phyloP scores from a whole-genome alignment of 1,140 invertebrate species.

The Hypsibius dujardini region DNA sequence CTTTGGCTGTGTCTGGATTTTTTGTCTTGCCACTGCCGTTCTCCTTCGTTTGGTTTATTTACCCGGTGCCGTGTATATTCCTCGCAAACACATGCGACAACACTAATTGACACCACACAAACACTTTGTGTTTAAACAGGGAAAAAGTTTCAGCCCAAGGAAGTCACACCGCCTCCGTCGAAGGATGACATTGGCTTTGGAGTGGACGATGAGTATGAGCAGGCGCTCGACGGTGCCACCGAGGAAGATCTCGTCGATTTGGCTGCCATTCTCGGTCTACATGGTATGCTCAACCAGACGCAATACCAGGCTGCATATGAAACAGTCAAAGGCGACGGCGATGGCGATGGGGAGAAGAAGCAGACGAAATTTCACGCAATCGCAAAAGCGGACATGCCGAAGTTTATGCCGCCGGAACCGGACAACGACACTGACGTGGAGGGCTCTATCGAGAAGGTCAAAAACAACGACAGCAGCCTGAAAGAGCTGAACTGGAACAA shows the following conservation, averaged over 20 bases:
- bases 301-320: slow-evolving; percentile 82
- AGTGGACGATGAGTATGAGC: slow-evolving; percentile 84
- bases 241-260: slow-evolving; percentile 98
- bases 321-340: slow-evolving; percentile 33
- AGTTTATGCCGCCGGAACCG: slow-evolving; percentile 66
- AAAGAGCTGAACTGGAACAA: slow-evolving; percentile 89
- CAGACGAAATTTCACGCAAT: slow-evolving; percentile 42
- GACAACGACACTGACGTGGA: slow-evolving; percentile 85
- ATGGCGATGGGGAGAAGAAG: slow-evolving; percentile 27
- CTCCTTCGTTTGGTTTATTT: slow-evolving; percentile 7
- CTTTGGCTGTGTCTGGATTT: not conserved
- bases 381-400: slow-evolving; percentile 78
- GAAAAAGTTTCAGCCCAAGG: slow-evolving; percentile 18
- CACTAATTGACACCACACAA: too few relatives aligned
- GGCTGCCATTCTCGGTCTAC: slow-evolving; percentile 96
- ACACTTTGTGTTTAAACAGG: too few relatives aligned
- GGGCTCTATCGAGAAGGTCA: slow-evolving; percentile 63
- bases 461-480: slow-evolving; percentile 66
- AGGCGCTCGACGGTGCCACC: slow-evolving; percentile 66
- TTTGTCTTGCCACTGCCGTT: too few relatives aligned
- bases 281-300: slow-evolving; percentile 99
- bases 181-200: slow-evolving; percentile 75
- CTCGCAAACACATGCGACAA: too few relatives aligned
- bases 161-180: slow-evolving; percentile 17
- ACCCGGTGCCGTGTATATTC: slow-evolving; percentile 16